phyloP scores from a whole-genome alignment of 1,140 invertebrate genomes.

The Mactra quadrangularis region DNA sequence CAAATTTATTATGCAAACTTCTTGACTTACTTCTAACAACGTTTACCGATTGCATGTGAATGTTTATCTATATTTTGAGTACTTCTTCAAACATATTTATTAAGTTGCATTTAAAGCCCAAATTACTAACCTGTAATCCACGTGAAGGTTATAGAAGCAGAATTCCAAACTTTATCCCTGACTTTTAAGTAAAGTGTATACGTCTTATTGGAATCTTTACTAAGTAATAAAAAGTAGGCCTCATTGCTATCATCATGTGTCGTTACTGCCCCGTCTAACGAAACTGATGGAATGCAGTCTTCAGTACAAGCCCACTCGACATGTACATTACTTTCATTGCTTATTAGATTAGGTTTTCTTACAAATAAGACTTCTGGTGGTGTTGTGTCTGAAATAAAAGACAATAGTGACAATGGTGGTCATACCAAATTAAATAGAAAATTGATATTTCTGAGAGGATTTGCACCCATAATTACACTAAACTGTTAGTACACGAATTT shows the following conservation, averaged over 20 bases:
- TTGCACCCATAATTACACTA: too few species aligned
- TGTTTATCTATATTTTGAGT: too few species aligned
- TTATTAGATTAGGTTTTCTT: neutral
- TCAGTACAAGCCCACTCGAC: neutral
- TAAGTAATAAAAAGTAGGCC: neutral
- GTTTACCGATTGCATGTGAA: too few species aligned
- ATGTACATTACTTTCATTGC: neutral
- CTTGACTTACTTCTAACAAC: too few species aligned
- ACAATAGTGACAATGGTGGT: too few species aligned
- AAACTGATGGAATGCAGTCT: neutral
- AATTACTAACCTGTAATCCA: neutral
- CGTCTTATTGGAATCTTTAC: neutral
- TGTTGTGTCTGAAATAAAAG: conserved; percentile 29
- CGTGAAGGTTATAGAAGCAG: neutral
- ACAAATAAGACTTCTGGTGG: neutral
- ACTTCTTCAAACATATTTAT: too few species aligned
- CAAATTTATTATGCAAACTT: too few species aligned
- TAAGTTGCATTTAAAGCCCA: neutral
- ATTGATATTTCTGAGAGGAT: too few species aligned
- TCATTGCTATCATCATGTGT: neutral
- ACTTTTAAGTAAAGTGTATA: neutral
- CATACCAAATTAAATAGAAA: neutral
- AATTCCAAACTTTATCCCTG: conserved; percentile 1
- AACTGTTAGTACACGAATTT: too few species aligned
- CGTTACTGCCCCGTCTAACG: neutral